Conservation (phyloP, 2,888 invertebrate genomes). For the Entomobrya multifasciata region DNA sequence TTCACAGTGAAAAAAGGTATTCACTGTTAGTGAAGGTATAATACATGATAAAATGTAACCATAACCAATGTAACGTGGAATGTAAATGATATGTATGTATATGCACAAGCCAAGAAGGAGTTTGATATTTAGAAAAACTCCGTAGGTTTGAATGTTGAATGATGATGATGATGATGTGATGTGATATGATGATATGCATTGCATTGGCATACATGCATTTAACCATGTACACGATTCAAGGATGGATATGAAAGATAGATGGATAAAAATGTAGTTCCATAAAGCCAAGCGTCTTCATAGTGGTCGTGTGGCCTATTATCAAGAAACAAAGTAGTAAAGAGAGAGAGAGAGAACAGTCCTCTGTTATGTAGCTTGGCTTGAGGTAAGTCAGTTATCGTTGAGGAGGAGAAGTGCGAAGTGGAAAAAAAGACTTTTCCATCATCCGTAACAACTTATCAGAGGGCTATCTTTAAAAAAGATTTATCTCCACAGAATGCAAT, state of each 20-base stretch:
- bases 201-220: background rate
- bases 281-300: background rate
- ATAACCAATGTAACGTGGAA: background rate
- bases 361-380: background rate
- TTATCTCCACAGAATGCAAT: background rate
- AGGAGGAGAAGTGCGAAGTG: background rate
- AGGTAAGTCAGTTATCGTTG: constrained; percentile 3
- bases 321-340: background rate
- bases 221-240: background rate
- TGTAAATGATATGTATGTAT: constrained; percentile 1
- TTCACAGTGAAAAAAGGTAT: background rate
- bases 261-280: background rate
- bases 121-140: background rate
- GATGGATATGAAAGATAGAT: constrained; percentile 7
- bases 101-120: background rate
- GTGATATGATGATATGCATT: no score
- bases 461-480: no score
- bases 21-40: background rate
- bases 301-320: background rate
- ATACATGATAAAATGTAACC: background rate
- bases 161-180: constrained; percentile 10
- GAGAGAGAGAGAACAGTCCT: no score
- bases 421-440: background rate
- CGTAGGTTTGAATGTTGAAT: background rate
- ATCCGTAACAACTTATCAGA: background rate